Evolutionary conservation across 2,797 vertebrate species (phyloP).

Genomic region (Mus minutoides): DNA sequence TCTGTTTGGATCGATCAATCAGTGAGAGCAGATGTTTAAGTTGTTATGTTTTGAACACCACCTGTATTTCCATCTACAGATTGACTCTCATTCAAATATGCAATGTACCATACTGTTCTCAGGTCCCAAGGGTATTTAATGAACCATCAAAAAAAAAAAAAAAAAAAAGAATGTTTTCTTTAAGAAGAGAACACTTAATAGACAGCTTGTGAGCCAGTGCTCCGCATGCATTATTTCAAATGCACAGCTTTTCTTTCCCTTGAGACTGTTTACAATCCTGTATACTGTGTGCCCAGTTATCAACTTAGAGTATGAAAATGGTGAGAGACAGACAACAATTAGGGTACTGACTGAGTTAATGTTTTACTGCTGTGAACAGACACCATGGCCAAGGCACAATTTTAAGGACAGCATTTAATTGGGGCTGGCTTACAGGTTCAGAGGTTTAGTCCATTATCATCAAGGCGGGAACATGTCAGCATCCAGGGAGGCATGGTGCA

Average conservation of each 20-base stretch:
- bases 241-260: neutral
- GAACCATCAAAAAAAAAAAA: neutral
- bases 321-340: neutral
- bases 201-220: neutral
- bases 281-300: neutral
- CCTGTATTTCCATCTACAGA: neutral
- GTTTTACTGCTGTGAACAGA: neutral
- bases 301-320: neutral
- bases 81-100: neutral
- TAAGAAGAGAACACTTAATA: neutral
- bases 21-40: neutral
- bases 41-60: neutral
- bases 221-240: neutral
- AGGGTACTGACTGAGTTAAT: neutral
- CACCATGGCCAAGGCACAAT: neutral
- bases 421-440: neutral
- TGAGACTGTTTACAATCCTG: neutral
- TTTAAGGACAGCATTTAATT: neutral
- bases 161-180: neutral
- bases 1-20: neutral
- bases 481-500: neutral
- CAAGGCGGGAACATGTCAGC: neutral
- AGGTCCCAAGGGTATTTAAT: neutral
- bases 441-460: neutral
- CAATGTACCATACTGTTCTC: neutral